Base-by-base conservation (phyloP, 2,888 invertebrate genomes). In the Cheiracanthium punctorium region DNA sequence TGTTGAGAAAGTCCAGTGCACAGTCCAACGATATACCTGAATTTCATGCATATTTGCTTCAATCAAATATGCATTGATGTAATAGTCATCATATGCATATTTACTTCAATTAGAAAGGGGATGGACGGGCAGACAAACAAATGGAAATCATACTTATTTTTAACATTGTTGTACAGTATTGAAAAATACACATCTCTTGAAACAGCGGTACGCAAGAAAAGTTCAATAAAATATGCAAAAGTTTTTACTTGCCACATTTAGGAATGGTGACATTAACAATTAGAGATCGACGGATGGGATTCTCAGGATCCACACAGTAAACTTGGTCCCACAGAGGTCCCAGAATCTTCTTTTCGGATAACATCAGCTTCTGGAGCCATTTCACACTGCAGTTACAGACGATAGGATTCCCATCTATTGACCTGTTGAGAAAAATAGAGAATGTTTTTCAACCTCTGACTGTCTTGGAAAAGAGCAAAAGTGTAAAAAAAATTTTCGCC, bases 371-470 rank as follows among this genome's bases (percentile, higher is more conserved):
- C 24, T 88, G 87, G 1, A 88, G 52, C 87, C 87, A 88, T 37
- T 88, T 88, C 10, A 79, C 80, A 52, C 82, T 88, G 41, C 87
- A 88, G 37, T 88, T 88, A 29, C 87, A 88, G 0, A 75, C 24
- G 29, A 88, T 75, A 4, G 87, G 87, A 32, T 88, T 88, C 1
- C 82, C 82, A 65, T 88, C 82, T 1, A 88, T 80, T 10, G 74
- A 82, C 24, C 87, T 88, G 73, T 10, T 48, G 75, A 37, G 37
- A 37, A 37, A 10, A 37, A 37, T 7, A 37, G 10, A 37, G 4
- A 37, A 4, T 37, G 10, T 37, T 37, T 37, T n/a, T n/a, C n/a
- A n/a, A n/a, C n/a, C n/a, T n/a, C n/a, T n/a, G n/a, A n/a, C n/a
- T n/a, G n/a, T n/a, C n/a, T n/a, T n/a, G n/a, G n/a, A n/a, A n/a